Conservation (phyloP, 2,797 vertebrate species). For the Distichodus sexfasciatus region DNA sequence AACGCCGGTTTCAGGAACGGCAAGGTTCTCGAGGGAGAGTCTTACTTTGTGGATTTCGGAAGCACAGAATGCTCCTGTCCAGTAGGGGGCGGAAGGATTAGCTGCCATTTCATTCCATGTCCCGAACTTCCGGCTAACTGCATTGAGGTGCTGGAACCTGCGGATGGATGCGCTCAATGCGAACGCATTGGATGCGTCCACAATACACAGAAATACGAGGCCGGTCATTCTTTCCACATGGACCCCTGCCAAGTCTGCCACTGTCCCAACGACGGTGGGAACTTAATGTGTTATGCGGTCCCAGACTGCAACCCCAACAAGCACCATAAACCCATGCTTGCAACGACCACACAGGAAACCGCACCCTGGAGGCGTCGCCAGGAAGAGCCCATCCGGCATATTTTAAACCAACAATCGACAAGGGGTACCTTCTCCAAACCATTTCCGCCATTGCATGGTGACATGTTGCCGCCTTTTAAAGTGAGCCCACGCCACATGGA, state of each 20-base stretch:
- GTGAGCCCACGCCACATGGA: conserved; percentile 7
- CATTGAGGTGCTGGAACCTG: conserved; percentile 79
- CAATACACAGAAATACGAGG: conserved; percentile 78
- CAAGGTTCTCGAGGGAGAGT: conserved; percentile 87
- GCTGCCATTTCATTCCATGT: conserved; percentile 92
- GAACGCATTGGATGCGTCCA: conserved; percentile 84
- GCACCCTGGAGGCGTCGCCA: conserved; percentile 61
- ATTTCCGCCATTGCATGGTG: conserved; percentile 33
- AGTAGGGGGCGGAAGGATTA: conserved; percentile 85
- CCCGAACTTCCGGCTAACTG: conserved; percentile 89
- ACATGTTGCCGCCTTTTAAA: conserved; percentile 61
- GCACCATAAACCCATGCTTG: conserved; percentile 59
- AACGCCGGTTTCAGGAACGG: conserved; percentile 87
- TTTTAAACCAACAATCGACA: conserved; percentile 74
- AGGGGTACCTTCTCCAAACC: conserved; percentile 58
- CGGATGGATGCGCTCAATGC: conserved; percentile 85
- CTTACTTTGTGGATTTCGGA: conserved; percentile 95
- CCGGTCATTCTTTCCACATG: conserved; percentile 86
- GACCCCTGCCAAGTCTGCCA: conserved; percentile 87
- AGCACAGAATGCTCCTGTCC: conserved; percentile 95
- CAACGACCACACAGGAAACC: conserved; percentile 62
- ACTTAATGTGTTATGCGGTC: conserved; percentile 89
- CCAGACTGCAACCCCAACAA: conserved; percentile 71
- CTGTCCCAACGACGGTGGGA: conserved; percentile 83
- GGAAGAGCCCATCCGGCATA: conserved; percentile 64